These are phyloP conservation scores for Polydrusus tereticollis DNA, from an alignment of 2,888 invertebrate genomes.

Conservation along the genomic window DNA sequence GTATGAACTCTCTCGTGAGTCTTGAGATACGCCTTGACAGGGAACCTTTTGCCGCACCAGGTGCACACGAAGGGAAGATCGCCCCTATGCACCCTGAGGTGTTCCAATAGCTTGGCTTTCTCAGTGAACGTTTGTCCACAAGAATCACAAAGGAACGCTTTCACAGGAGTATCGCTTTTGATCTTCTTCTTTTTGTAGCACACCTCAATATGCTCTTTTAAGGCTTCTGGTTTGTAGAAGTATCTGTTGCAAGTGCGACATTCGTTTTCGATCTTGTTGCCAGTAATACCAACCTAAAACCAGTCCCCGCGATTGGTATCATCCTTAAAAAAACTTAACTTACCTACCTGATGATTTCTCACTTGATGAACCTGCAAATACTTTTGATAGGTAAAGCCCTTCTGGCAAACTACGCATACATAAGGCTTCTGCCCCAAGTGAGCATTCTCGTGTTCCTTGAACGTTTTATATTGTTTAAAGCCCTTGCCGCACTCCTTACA, in stretches of 20 bases:
- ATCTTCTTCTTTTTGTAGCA: slow-evolving; percentile 53
- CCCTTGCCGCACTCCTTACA: slow-evolving; percentile 71
- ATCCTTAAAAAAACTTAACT: background rate
- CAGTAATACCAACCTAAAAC: slow-evolving; percentile 62
- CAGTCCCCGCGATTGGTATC: background rate
- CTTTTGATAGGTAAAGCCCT: slow-evolving; percentile 69
- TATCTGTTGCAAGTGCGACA: slow-evolving; percentile 60
- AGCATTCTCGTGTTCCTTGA: slow-evolving; percentile 72
- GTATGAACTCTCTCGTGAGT: slow-evolving; percentile 64
- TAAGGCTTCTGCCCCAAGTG: slow-evolving; percentile 70
- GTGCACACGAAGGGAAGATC: slow-evolving; percentile 67
- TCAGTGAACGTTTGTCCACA: slow-evolving; percentile 61
- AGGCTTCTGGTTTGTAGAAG: slow-evolving; percentile 59
- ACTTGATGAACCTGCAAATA: slow-evolving; percentile 60
- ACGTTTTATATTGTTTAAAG: slow-evolving; percentile 69
- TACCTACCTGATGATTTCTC: slow-evolving; percentile 56
- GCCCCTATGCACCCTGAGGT: slow-evolving; percentile 67
- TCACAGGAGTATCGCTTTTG: slow-evolving; percentile 39
- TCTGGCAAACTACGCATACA: slow-evolving; percentile 70
- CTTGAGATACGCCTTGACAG: slow-evolving; percentile 61
- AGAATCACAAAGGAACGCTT: slow-evolving; percentile 57
- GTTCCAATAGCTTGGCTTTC: slow-evolving; percentile 59
- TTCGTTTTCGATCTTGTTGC: slow-evolving; percentile 66
- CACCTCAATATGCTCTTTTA: slow-evolving; percentile 67
- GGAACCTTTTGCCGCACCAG: slow-evolving; percentile 69